These are phyloP conservation scores for Philaethria dido DNA, from an alignment of 2,888 invertebrate species.

Conservation along the genomic window DNA sequence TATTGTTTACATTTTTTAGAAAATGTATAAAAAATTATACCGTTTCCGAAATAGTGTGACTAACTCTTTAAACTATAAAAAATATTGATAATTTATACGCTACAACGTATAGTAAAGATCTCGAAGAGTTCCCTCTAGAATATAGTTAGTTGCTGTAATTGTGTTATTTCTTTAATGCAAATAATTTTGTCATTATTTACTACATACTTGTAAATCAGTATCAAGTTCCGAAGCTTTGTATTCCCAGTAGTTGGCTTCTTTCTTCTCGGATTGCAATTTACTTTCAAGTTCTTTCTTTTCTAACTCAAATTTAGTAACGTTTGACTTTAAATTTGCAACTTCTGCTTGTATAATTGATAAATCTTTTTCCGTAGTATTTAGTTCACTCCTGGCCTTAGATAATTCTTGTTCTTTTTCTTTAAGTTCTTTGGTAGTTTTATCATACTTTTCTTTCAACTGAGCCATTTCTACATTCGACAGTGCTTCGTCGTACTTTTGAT, in stretches of 20 bases:
- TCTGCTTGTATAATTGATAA: conserved; percentile 70
- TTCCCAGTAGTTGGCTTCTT: conserved; percentile 86
- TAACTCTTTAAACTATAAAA: too few relatives aligned
- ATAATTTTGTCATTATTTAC: neutral
- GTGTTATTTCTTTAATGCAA: neutral
- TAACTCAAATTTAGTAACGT: conserved; percentile 68
- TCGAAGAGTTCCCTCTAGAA: too few relatives aligned
- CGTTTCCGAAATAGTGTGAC: too few relatives aligned
- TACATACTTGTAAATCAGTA: conserved; percentile 80
- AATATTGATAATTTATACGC: too few relatives aligned
- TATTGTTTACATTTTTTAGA: too few relatives aligned
- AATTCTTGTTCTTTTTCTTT: conserved; percentile 70
- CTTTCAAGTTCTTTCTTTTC: conserved; percentile 87
- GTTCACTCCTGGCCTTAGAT: conserved; percentile 59
- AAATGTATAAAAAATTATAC: too few relatives aligned
- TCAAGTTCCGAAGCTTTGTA: conserved; percentile 85
- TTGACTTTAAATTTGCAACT: conserved; percentile 69
- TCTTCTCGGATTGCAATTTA: conserved; percentile 84
- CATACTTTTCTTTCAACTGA: conserved; percentile 76
- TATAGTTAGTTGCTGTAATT: neutral
- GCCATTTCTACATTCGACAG: conserved; percentile 78
- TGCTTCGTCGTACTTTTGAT: conserved; percentile 76
- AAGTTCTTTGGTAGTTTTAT: conserved; percentile 62
- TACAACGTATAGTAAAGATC: too few relatives aligned
- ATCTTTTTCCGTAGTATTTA: conserved; percentile 77